Percentiles rank a stretch among this genome's conserved stretches.
Evolutionary conservation across 2,113 vertebrate species (phyloP).

Genomic region (Anguilla rostrata): DNA sequence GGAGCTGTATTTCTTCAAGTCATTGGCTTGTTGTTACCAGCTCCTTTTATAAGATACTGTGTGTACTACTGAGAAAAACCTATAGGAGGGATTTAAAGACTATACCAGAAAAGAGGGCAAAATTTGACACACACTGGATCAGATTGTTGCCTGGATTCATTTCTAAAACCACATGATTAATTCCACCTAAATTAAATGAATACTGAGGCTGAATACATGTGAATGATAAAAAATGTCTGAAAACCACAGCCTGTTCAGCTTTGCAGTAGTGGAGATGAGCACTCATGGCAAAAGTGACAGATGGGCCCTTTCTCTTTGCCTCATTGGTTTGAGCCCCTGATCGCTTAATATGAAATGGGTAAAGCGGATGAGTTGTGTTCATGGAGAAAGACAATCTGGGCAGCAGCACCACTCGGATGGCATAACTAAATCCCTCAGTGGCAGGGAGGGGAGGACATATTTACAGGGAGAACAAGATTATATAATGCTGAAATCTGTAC

Average conservation of each 20-base stretch:
- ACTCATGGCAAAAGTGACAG: not conserved
- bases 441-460: not conserved
- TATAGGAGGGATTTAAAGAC: not conserved
- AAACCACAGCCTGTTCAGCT: not conserved
- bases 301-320: constrained; percentile 6
- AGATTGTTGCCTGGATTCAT: not conserved
- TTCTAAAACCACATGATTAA: not conserved
- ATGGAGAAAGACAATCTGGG: constrained; percentile 2
- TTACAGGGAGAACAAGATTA: not conserved
- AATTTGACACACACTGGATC: not conserved
- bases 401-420: not conserved
- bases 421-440: constrained; percentile 19
- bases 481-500: constrained; percentile 11
- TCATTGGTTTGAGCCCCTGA: constrained; percentile 16
- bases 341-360: constrained; percentile 9
- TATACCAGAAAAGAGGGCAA: not conserved
- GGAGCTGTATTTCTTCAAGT: not conserved
- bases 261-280: not conserved
- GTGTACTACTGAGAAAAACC: not conserved
- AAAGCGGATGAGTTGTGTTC: constrained; percentile 14
- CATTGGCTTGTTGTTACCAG: not conserved
- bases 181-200: not conserved
- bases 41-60: not conserved
- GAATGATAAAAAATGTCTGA: not conserved
- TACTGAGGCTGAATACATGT: not conserved